Conservation (phyloP, 2,797 vertebrate genomes). For the Choloepus didactylus region DNA sequence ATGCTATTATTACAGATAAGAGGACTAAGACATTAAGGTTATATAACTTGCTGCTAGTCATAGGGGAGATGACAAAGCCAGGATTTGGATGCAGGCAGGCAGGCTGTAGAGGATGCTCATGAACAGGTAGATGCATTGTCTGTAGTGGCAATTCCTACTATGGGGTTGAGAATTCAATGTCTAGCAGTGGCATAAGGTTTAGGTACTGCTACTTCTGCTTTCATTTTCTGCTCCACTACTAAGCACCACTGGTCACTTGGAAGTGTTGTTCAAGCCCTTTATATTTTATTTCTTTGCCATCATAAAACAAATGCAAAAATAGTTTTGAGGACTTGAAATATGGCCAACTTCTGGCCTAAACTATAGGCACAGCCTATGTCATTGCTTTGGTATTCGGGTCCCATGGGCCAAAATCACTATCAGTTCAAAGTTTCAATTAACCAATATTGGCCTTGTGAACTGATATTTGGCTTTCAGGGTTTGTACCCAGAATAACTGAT, state of each 20-base stretch:
- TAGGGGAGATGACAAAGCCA: neutral
- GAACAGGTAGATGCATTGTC: neutral
- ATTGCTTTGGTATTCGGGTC: neutral
- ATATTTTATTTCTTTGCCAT: neutral
- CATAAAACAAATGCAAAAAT: neutral
- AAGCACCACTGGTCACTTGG: neutral
- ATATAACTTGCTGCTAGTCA: constrained; percentile 7
- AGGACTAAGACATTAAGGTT: neutral
- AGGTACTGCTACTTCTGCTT: neutral
- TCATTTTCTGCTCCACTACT: neutral
- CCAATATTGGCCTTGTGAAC: neutral
- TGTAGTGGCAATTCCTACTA: neutral
- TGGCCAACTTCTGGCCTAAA: neutral
- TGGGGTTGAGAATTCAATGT: neutral
- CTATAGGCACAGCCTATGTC: neutral
- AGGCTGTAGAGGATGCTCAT: neutral
- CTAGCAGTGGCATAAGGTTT: accelerated
- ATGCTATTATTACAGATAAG: neutral
- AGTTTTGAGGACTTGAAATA: constrained; percentile 1
- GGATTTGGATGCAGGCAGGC: neutral
- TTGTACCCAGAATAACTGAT: neutral
- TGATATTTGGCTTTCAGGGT: neutral
- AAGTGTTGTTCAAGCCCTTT: neutral
- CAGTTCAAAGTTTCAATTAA: neutral
- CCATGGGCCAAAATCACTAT: neutral